Evolutionary conservation across 2,888 invertebrate genomes (phyloP), one percentile per base, ranked within the genome.

Genomic region (Esperia sulphurella): DNA sequence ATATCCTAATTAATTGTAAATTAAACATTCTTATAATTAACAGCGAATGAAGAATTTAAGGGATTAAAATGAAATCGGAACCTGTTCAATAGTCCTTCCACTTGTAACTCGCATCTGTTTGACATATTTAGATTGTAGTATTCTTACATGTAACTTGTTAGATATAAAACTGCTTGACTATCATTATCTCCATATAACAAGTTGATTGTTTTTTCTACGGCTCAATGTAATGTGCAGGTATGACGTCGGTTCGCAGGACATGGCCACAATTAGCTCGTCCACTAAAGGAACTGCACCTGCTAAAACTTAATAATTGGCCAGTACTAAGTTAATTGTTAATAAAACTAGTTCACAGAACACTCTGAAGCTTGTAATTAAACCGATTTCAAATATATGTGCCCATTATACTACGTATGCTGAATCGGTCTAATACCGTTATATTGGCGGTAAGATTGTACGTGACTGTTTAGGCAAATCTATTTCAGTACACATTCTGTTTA

Each of bases 271-370:
- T 78, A 80, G 71, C 71, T 72, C 58, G 68, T 65, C 76, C 72
- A 52, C 65, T 72, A 79, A 82, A 72, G 81, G 78, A 72, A 58
- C 64, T 77, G 75, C 85, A 86, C 79, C 86, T 87, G 86, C 76
- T 78, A 80, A 82, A 78, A 76, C 75, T 63, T 69, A 70, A 71
- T 81, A 78, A 75, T 76, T 76, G 53, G 45, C 47, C 45, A 49
- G 61, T 63, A 57, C 67, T 66, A 68, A 67, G 58, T 63, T 80
- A 79, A 82, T 80, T 78, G 71, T 75, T 71, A 61, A 65, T 65
- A 55, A 63, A 70, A 75, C 74, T 67, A 53, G 72, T 74, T 61
- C 55, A 51, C 21, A 59, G 57, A 33, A 48, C 37, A 45, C 51
- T 45, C 29, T 13, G 31, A 45, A 39, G 35, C 38, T 33, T 30